These are phyloP conservation scores for Tigriopus japonicus DNA, from an alignment of 1,140 invertebrate genomes.

Conservation along the genomic window DNA sequence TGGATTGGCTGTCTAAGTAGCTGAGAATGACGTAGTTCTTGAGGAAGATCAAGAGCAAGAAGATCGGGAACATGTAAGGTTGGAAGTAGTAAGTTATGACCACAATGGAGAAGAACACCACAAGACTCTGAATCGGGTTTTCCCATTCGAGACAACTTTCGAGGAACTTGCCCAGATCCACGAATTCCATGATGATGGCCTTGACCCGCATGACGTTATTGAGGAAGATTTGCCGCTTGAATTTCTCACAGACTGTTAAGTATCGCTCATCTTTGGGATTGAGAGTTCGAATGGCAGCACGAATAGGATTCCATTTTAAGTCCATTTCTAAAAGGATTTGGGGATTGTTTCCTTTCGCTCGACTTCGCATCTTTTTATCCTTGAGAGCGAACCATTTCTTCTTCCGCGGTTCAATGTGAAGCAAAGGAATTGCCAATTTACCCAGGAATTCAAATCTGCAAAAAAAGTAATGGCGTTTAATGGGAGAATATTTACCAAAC, in stretches of 20 bases:
- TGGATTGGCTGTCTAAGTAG: neutral
- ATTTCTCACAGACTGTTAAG: conserved; percentile 79
- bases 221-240: conserved; percentile 82
- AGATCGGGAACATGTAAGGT: conserved; percentile 65
- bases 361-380: conserved; percentile 71
- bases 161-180: conserved; percentile 18
- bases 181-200: conserved; percentile 39
- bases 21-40: conserved; percentile 44
- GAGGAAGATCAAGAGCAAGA: conserved; percentile 51
- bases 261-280: conserved; percentile 92
- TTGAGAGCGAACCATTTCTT: conserved; percentile 82
- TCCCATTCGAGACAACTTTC: conserved; percentile 97
- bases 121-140: conserved; percentile 60
- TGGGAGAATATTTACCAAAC: too few relatives aligned
- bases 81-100: conserved; percentile 61
- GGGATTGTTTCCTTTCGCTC: conserved; percentile 72
- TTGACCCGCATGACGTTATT: conserved; percentile 83
- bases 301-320: conserved; percentile 76
- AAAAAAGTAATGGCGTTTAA: too few relatives aligned
- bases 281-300: conserved; percentile 71
- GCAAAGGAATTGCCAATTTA: conserved; percentile 67
- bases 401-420: conserved; percentile 71
- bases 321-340: conserved; percentile 82
- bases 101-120: conserved; percentile 66
- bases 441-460: conserved; percentile 78